Base-by-base conservation (phyloP, 2,113 vertebrate genomes). In the Promerops cafer region DNA sequence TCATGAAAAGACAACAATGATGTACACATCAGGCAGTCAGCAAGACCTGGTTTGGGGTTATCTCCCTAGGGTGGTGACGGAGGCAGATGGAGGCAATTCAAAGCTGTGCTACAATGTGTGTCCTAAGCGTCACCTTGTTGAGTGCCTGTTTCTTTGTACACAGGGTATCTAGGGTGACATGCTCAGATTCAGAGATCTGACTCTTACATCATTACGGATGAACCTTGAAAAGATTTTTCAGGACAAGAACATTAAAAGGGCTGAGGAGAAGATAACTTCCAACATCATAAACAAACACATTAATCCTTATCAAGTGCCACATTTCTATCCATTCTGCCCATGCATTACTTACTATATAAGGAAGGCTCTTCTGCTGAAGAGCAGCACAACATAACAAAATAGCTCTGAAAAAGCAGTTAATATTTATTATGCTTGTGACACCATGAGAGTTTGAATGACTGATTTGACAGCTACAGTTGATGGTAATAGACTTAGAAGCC, bases 401-500 rank as follows among this genome's bases (percentile, higher is more conserved):
- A 74, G 47, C 42, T 88, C 50, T 74, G 85, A 92, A 80, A 95
- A 94, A 54, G 19, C 50, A 33, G 37, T 96, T 96, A 88, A 69
- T 95, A 93, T 94, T 95, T 97, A 93, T 96, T 93, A 93, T 42
- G 16, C 76, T 86, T 74, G 63, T 83, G 63, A 83, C 79, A 90
- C 59, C 11, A 11, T n/a, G 39, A 88, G 40, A 54, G 54, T 97
- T 70, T 85, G 78, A 96, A 85, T 0, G 23, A 92, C 66, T 79
- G 79, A 88, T 90, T 72, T 95, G 90, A 89, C 80, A 93, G 76
- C 68, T 77, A 28, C 47, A 89, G 92, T 66, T 93, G 71, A 93
- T 88, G 75, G 66, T 86, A 94, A 90, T 65, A 88, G 90, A 97
- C 71, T 93, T 88, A 72, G 85, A 94, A 95, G 12, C 33, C 83